Evolutionary conservation across 1,140 invertebrate species (phyloP), one percentile per base, ranked within the genome.

Genomic region (Bombyx mandarina): DNA sequence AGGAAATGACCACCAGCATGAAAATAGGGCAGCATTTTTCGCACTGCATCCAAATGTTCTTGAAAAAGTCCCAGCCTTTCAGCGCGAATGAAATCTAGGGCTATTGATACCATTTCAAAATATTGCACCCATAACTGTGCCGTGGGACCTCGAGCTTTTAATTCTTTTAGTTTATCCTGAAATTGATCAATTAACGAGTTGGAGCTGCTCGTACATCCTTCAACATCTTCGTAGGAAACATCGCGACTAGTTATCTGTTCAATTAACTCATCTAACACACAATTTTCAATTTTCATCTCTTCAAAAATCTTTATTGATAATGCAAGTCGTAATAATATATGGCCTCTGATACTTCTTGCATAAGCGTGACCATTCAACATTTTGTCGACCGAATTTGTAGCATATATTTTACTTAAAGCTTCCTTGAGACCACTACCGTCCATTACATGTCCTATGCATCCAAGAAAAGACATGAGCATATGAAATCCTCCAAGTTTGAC

Each of bases 101-200:
- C 57, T 61, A 88, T 62, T 54, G 70, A 59, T 43, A 83, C 60
- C 45, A 47, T 79, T 56, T 82, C 52, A 57, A 88, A 80, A 61
- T 88, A 88, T 71, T 88, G 80, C 22, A 79, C 56, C 85, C 82
- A 88, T 42, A 88, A 65, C 52, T 79, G 58, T 62, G 82, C 72
- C 46, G 82, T 88, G 8, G 63, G 70, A 60, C 77, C 78, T 60
- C 52, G 62, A 58, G 59, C 69, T 76, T 77, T 68, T 22, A 72
- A 67, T 56, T 71, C 58, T 54, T 67, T 56, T 22, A 47, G 8
- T 47, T 47, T 12, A 7, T 47, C n/a, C 6, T 3, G 8, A 12
- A 10, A 47, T 47, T 65, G 52, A 61, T 66, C 53, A 70, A 68
- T 62, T 57, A 76, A 73, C 43, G 54, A 57, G 63, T 69, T 67